Evolutionary conservation across 2,797 vertebrate species (phyloP), one percentile per base, ranked within the genome.

Genomic region (Eulemur coronatus): DNA sequence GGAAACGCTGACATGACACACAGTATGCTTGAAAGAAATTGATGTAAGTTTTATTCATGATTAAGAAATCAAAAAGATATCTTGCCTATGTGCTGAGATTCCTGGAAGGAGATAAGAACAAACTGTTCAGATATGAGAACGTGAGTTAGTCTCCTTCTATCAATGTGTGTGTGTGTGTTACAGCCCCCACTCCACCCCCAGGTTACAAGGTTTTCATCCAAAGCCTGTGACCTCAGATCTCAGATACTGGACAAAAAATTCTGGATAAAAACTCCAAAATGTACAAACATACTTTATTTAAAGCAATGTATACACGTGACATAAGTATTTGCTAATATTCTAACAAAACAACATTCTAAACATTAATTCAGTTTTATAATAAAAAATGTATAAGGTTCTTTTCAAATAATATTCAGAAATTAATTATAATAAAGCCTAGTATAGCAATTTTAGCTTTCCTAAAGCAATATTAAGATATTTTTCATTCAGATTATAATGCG

Each of bases 251-350:
- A 48, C 43, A 96, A 59, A 63, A 57, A 96, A 72, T 78, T 72
- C 24, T n/a, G 67, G 0, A 1, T 46, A 86, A 41, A 17, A 95
- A 50, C 33, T 80, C n/a, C 43, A 63, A 95, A 95, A 70, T 85
- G 59, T 35, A 96, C 94, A 93, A 48, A 94, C 81, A 84, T 7
- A 92, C 85, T 92, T 80, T 84, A 85, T n/a, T 94, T 96, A 76
- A 96, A 82, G 33, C 20, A 84, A 69, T 89, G 76, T 85, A 46
- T 46, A 43, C 9, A 43, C 10, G 4, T 30, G 6, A 65, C 33
- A 18, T n/a, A n/a, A 76, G 13, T 67, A 78, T 86, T 76, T 11
- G 79, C 4, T 43, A 82, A 7, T 46, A 91, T 96, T 92, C 59
- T 67, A 35, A 80, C 1, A 41, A 33, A 91, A 41, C 10, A 94